These are phyloP conservation scores for Campoletis raptor DNA, from an alignment of 2,888 invertebrate genomes.

Conservation along the genomic window DNA sequence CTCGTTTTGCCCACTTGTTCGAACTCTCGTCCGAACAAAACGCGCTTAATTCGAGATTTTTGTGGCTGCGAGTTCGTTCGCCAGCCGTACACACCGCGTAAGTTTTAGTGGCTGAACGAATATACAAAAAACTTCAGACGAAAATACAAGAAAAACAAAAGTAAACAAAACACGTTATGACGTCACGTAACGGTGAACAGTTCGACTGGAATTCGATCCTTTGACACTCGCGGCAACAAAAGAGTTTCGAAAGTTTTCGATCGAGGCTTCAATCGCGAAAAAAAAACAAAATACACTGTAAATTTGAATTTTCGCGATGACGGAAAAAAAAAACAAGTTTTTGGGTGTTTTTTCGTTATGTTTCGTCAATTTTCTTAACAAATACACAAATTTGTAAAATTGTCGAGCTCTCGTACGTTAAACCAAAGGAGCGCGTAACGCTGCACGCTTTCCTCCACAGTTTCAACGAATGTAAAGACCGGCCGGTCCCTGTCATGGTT, in stretches of 20 bases:
- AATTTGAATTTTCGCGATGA: background rate
- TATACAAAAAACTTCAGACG: background rate
- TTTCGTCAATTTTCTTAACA: background rate
- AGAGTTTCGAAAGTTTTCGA: background rate
- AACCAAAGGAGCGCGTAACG: conserved; percentile 10
- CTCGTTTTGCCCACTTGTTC: conserved; percentile 79
- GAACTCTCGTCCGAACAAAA: conserved; percentile 66
- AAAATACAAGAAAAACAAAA: background rate
- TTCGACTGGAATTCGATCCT: conserved; percentile 6
- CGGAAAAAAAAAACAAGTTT: background rate
- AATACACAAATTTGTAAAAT: background rate
- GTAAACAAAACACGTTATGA: background rate
- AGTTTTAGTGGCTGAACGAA: background rate
- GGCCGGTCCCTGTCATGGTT: conserved; percentile 81
- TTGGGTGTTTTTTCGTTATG: background rate
- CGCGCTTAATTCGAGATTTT: conserved; percentile 55
- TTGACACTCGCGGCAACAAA: conserved; percentile 22
- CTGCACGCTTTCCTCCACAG: conserved; percentile 61
- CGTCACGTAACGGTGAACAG: background rate
- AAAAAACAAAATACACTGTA: background rate
- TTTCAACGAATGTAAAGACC: conserved; percentile 78
- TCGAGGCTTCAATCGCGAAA: background rate
- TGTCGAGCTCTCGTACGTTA: background rate
- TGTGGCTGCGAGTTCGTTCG: background rate
- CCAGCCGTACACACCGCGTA: conserved; percentile 58